Conservation (phyloP, 2,888 invertebrate species). For the Nymphalis c-album region DNA sequence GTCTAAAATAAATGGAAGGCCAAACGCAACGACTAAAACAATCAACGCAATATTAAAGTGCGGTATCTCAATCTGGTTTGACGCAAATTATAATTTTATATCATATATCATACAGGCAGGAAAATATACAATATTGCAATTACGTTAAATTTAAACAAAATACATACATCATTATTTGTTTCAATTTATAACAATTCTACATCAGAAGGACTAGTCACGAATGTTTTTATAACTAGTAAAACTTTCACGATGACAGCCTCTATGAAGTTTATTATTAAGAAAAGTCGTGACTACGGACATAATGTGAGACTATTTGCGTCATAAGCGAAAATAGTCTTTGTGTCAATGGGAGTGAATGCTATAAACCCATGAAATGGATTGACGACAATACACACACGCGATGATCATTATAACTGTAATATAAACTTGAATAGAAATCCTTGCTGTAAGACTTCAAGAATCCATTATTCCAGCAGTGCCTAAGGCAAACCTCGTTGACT, state of each 20-base stretch:
- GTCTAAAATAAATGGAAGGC: constrained; percentile 37
- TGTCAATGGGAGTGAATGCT: constrained; percentile 8
- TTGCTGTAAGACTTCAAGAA: neutral
- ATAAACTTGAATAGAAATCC: constrained; percentile 6
- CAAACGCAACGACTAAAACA: constrained; percentile 31
- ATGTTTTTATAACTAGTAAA: constrained; percentile 15
- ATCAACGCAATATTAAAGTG: constrained; percentile 12
- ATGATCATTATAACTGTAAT: constrained; percentile 10
- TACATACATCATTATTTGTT: neutral
- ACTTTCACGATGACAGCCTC: constrained; percentile 14
- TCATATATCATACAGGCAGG: constrained; percentile 12
- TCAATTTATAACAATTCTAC: neutral
- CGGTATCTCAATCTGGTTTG: constrained; percentile 21
- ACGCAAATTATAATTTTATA: constrained; percentile 9
- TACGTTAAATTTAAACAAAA: neutral
- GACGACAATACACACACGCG: constrained; percentile 9
- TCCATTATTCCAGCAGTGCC: neutral
- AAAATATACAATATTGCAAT: constrained; percentile 1
- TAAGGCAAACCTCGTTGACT: neutral
- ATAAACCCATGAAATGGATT: constrained; percentile 16
- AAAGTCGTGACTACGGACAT: constrained; percentile 24
- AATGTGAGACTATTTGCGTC: constrained; percentile 9
- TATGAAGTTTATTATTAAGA: constrained; percentile 25
- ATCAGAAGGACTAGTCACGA: constrained; percentile 17
- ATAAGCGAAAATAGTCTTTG: constrained; percentile 21